Evolutionary conservation across 2,113 vertebrate species (phyloP).

Genomic region (Paracanthobrama guichenoti): DNA sequence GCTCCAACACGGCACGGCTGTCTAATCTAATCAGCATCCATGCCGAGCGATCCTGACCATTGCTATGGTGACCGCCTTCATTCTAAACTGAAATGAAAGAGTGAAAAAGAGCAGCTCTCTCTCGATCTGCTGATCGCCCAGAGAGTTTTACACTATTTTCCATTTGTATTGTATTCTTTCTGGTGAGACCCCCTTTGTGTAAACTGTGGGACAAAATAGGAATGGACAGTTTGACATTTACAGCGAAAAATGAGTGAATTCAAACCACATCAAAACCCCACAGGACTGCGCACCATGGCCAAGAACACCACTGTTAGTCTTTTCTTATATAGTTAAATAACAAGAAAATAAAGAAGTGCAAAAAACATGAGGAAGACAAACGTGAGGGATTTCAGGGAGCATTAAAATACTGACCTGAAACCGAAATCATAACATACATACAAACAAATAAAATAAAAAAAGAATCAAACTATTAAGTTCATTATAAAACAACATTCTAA

Average conservation of each 20-base stretch:
- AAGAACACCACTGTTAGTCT: constrained; percentile 51
- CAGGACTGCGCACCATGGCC: constrained; percentile 14
- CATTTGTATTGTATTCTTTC: constrained; percentile 13
- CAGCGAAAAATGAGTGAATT: constrained; percentile 2
- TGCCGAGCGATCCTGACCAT: constrained; percentile 54
- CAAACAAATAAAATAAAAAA: neutral
- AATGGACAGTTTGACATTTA: constrained; percentile 33
- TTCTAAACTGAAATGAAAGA: constrained; percentile 40
- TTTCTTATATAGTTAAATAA: constrained; percentile 30
- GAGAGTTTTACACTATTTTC: constrained; percentile 4
- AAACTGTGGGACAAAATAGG: constrained; percentile 12
- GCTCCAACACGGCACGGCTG: constrained; percentile 47
- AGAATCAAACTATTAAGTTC: neutral
- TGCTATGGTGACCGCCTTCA: constrained; percentile 58
- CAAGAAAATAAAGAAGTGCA: constrained; percentile 43
- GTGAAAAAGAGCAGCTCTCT: neutral
- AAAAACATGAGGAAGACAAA: constrained; percentile 65
- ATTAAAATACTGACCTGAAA: constrained; percentile 27
- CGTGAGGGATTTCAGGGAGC: constrained; percentile 52
- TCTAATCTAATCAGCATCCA: constrained; percentile 55
- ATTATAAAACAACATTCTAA: constrained; percentile 40
- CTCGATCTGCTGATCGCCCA: neutral
- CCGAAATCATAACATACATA: neutral
- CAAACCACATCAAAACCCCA: constrained; percentile 28
- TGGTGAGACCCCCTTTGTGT: constrained; percentile 19